Evolutionary conservation across 2,113 vertebrate genomes (phyloP).

Genomic region (Pantherophis guttatus): DNA sequence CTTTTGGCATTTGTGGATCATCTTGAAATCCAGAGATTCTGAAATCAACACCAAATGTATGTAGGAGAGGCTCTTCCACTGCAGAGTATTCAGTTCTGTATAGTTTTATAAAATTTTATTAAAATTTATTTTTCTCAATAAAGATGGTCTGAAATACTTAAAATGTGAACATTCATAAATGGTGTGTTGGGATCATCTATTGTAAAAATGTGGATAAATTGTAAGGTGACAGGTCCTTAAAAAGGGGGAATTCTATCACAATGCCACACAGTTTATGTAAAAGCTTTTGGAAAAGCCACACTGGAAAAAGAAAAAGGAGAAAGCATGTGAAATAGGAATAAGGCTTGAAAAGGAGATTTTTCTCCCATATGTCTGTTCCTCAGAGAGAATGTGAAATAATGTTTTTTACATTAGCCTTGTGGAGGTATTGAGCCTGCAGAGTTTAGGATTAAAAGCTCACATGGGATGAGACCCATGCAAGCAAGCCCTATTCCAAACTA

Average conservation of each 20-base stretch:
- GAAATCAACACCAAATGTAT: neutral
- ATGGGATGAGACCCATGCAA: neutral
- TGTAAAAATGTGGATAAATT: neutral
- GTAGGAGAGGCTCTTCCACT: neutral
- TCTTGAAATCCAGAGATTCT: neutral
- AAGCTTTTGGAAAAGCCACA: neutral
- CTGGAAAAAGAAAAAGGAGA: neutral
- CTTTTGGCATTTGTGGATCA: neutral
- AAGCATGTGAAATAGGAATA: neutral
- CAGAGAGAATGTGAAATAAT: neutral
- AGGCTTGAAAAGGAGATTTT: neutral
- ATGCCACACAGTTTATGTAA: neutral
- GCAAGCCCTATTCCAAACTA: neutral
- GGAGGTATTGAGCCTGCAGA: neutral
- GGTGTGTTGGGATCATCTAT: neutral
- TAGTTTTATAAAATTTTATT: slow-evolving; percentile 2
- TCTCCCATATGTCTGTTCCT: neutral
- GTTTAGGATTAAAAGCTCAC: neutral
- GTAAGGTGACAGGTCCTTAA: neutral
- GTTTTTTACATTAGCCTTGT: neutral
- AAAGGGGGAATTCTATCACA: neutral
- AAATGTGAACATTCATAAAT: neutral
- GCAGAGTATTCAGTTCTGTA: neutral
- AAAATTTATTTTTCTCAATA: neutral
- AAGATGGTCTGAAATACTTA: neutral